These are phyloP conservation scores for Heliopora coerulea DNA, from an alignment of 92 coral and sea anemone species.

Conservation along the genomic window DNA sequence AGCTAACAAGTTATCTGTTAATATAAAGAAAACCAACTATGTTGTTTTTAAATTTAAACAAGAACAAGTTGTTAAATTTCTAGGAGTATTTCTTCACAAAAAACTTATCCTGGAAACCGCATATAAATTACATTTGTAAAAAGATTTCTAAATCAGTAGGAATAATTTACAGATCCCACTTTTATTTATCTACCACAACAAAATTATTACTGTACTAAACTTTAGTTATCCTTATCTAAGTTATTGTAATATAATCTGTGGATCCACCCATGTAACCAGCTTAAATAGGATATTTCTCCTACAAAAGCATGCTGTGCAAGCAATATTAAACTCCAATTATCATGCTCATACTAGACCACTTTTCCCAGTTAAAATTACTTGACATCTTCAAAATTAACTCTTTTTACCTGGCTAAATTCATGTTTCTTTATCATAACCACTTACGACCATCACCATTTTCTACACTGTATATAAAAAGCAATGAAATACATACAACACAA, in stretches of 20 bases:
- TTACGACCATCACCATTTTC: conserved; percentile 17
- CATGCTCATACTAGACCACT: conserved; percentile 47
- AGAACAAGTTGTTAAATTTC: conserved; percentile 1
- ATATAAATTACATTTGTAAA: conserved; percentile 44
- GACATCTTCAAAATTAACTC: conserved; percentile 45
- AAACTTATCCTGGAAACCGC: conserved; percentile 26
- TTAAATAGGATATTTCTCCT: conserved; percentile 43
- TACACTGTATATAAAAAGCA: conserved; percentile 30
- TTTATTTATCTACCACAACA: conserved; percentile 41
- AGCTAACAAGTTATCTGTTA: conserved; percentile 21
- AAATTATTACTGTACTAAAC: conserved; percentile 37
- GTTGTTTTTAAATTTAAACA: conserved; percentile 4
- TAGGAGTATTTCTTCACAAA: conserved; percentile 21
- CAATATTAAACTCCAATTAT: conserved; percentile 44
- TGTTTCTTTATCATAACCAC: conserved; percentile 27
- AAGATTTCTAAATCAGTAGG: conserved; percentile 55
- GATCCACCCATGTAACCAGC: conserved; percentile 44
- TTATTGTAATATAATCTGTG: conserved; percentile 48
- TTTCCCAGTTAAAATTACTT: conserved; percentile 24
- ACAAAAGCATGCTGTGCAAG: conserved; percentile 54
- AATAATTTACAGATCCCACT: conserved; percentile 51
- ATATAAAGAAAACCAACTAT: conserved; percentile 15
- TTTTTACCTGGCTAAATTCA: conserved; percentile 38
- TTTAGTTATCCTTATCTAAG: conserved; percentile 49
- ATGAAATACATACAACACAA: conserved; percentile 35